These are phyloP conservation scores for Myiotriccus ornatus DNA, from an alignment of 2,797 vertebrate species.

Conservation along the genomic window DNA sequence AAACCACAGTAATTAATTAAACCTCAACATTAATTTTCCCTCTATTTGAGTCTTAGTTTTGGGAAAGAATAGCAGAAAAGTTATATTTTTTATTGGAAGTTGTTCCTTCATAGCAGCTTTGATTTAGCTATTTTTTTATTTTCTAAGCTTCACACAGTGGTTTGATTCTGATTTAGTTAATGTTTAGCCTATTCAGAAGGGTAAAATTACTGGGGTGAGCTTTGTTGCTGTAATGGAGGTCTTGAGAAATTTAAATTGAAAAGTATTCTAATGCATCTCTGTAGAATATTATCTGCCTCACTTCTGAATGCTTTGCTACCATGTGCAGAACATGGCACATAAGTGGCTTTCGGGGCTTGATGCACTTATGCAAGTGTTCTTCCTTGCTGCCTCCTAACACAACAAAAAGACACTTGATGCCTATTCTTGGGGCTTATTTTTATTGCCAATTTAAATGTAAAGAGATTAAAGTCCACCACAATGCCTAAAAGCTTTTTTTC, in stretches of 20 bases:
- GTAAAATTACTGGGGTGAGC: slow-evolving; percentile 56
- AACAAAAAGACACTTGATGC: slow-evolving; percentile 31
- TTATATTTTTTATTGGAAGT: not conserved
- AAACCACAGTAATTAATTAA: not conserved
- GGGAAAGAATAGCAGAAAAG: not conserved
- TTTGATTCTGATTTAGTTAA: slow-evolving; percentile 65
- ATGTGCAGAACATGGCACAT: slow-evolving; percentile 44
- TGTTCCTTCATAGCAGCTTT: not conserved
- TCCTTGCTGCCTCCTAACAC: not conserved
- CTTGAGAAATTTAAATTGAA: slow-evolving; percentile 68
- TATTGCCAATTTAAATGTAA: slow-evolving; percentile 24
- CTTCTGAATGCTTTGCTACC: slow-evolving; percentile 38
- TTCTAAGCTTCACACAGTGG: not conserved
- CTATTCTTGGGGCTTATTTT: slow-evolving; percentile 10
- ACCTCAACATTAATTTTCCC: not conserved
- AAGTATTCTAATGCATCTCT: slow-evolving; percentile 63
- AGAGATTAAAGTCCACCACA: slow-evolving; percentile 1
- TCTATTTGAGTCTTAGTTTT: not conserved
- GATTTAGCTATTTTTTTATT: not conserved
- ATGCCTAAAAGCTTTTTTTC: not conserved
- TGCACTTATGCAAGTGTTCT: slow-evolving; percentile 42
- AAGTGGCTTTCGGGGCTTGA: slow-evolving; percentile 23
- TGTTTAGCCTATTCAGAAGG: slow-evolving; percentile 58
- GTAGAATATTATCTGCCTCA: slow-evolving; percentile 43
- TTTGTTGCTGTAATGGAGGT: slow-evolving; percentile 51